Evolutionary conservation across 2,113 vertebrate species (phyloP), one percentile per base, ranked within the genome.

Genomic region (Nymphicus hollandicus): DNA sequence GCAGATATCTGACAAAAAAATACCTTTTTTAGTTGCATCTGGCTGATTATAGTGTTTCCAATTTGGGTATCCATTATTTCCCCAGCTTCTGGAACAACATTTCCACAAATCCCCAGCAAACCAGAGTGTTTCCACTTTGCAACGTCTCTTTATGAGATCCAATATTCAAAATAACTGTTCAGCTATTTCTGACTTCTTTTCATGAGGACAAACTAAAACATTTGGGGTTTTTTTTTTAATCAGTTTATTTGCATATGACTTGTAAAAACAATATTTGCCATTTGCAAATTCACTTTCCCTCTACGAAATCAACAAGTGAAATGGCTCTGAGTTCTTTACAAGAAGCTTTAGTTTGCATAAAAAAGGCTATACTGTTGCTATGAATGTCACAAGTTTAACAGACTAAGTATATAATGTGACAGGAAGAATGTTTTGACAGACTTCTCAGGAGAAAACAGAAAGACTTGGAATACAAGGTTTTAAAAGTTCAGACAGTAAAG

Each of bases 191-290:
- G 31, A 43, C 29, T 58, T 72, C 1, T 4, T 73, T 77, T 69
- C 24, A 25, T 35, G 33, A 16, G 33, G 33, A 24, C 22, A 60
- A 85, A 43, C 1, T 1, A 23, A 63, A 41, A n/a, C 4, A 31
- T 31, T 53, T 66, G 24, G 13, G 44, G 0, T 1, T 4, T 6
- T 1, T 4, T 6, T 70, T 71, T 71, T 11, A 60, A 16, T 83
- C 9, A 11, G 3, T 55, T 56, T 71, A 46, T 71, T 78, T 88
- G 61, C 46, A 27, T 43, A 8, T 20, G 17, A 43, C 33, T 22
- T 66, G 5, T 89, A 49, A 63, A 81, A 81, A 23, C 28, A 81
- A 19, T 44, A 12, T 17, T 71, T 77, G 23, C 10, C 4, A 20
- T 73, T 91, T 84, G 28, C 25, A 87, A 74, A 43, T 53, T 55